Base-by-base conservation (phyloP, 2,113 vertebrate genomes). In the Collichthys lucidus region DNA sequence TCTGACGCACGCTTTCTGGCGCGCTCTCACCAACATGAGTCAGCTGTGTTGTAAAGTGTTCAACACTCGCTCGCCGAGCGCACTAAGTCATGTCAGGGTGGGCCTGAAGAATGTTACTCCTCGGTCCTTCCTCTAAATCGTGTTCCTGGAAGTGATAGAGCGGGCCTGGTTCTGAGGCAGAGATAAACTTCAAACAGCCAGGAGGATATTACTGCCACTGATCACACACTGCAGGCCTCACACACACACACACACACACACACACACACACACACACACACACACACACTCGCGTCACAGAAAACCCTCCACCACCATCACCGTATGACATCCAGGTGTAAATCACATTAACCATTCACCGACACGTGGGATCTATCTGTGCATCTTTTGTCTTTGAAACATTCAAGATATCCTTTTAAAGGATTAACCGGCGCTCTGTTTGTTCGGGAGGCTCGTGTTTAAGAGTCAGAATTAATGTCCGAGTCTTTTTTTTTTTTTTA, bases 121-220 rank as follows among this genome's bases (percentile, higher is more conserved):
- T 82, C 74, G 60, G 85, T 61, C 85, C 35, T 85, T 79, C 86
- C 86, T 86, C 90, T 73, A 86, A 92, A 70, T 52, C 82, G 31
- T 86, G 86, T 92, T 94, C 90, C 87, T 95, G 94, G 93, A 93
- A 91, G 83, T 84, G 91, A 88, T 60, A 77, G 78, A 66, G 88
- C 68, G 82, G 82, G 64, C 79, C 85, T 77, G 79, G 67, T 40
- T 77, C 90, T 59, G 73, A 84, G 76, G 84, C 55, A 56, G 77
- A 93, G 91, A 94, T 91, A 94, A 93, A 94, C 90, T 92, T 94
- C 88, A 92, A 92, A 94, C 91, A 87, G 82, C 70, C 78, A 10
- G 65, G 73, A 78, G 79, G 74, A 84, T 79, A 79, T 85, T 75
- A 61, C 85, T 69, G 88, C 80, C 80, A 77, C 86, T 44, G 83